Percentiles rank a stretch among this genome's conserved stretches.
These are phyloP conservation scores for Lagopus leucura DNA, from an alignment of 2,113 vertebrate genomes.

Conservation along the genomic window DNA sequence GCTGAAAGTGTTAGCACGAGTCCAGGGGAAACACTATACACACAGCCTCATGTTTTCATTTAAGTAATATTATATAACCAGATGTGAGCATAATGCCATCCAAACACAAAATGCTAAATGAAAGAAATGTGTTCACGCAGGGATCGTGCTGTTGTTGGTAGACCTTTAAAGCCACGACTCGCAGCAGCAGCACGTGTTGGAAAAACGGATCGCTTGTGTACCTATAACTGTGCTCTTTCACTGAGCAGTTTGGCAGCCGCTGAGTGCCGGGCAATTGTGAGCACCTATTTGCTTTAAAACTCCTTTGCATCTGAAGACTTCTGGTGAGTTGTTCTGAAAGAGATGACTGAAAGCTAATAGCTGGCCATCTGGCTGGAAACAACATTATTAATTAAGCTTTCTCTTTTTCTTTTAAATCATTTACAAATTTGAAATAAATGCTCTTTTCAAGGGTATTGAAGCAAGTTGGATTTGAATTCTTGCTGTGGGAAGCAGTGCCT, in stretches of 20 bases:
- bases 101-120: neutral
- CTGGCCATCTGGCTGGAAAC: conserved; percentile 61
- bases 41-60: conserved; percentile 26
- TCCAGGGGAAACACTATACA: conserved; percentile 22
- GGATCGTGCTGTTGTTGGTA: neutral
- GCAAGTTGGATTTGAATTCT: conserved; percentile 17
- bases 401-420: conserved; percentile 43
- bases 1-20: neutral
- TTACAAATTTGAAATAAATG: conserved; percentile 36
- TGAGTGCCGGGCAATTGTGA: neutral
- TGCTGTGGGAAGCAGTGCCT: neutral
- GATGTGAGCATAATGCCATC: neutral
- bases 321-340: conserved; percentile 30
- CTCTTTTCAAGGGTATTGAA: conserved; percentile 20
- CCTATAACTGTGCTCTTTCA: neutral
- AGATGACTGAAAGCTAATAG: conserved; percentile 40
- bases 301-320: conserved; percentile 29
- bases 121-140: neutral
- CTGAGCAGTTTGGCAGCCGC: neutral
- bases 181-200: neutral
- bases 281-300: neutral
- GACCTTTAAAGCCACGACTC: neutral
- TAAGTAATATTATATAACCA: neutral
- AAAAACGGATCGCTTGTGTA: neutral
- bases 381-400: conserved; percentile 60